phyloP scores from a whole-genome alignment of 35 echinoderm and acorn worm genomes.

The Hemicentrotus pulcherrimus region DNA sequence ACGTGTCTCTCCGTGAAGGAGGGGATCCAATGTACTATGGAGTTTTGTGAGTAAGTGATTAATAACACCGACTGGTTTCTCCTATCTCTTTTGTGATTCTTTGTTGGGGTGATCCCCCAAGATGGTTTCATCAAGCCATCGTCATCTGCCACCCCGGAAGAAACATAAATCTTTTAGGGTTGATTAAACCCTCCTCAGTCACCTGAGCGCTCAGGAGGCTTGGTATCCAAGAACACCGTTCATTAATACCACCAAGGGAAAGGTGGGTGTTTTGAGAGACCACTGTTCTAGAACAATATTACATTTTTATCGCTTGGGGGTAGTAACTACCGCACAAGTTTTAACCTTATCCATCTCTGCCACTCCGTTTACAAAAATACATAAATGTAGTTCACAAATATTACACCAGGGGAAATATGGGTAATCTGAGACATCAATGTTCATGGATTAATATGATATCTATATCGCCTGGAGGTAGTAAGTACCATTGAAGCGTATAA shows the following conservation, averaged over 20 bases:
- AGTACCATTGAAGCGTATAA: background rate
- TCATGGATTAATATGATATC: background rate
- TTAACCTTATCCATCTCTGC: too few species aligned
- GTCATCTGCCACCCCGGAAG: background rate
- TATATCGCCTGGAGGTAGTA: background rate
- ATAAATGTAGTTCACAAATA: background rate
- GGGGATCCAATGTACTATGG: background rate
- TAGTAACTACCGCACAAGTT: background rate
- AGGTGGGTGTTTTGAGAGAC: background rate
- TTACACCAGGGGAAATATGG: background rate
- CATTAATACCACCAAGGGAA: background rate
- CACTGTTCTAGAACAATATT: background rate
- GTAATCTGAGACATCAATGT: background rate
- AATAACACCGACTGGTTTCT: background rate
- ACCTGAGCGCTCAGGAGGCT: background rate
- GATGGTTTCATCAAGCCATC: background rate
- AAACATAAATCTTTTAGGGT: conserved; percentile 13
- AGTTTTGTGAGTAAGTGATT: background rate
- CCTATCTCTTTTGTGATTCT: background rate
- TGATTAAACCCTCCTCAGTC: background rate
- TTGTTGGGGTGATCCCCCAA: conserved; percentile 15
- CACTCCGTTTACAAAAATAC: too few species aligned
- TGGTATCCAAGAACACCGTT: background rate
- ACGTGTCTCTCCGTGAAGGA: background rate
- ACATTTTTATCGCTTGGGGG: background rate